Evolutionary conservation across 2,888 invertebrate genomes (phyloP).

Genomic region (Orchestes rusci): DNA sequence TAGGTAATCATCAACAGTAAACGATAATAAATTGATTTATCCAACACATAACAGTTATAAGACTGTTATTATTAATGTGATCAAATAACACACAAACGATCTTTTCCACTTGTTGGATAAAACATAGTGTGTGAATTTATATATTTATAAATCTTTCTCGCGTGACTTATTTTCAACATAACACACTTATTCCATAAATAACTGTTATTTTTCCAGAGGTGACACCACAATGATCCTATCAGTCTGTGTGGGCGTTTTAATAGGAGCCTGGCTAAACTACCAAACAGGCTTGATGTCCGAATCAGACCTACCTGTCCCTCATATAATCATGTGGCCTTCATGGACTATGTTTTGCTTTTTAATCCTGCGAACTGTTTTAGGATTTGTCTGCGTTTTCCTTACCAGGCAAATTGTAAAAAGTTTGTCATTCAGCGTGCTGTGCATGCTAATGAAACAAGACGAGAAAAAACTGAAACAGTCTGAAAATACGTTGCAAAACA

Average conservation of each 20-base stretch:
- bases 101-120: too few species aligned
- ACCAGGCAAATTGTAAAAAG: slow-evolving; percentile 63
- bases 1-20: slow-evolving; percentile 47
- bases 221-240: slow-evolving; percentile 86
- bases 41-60: too few species aligned
- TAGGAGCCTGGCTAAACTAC: slow-evolving; percentile 80
- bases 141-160: too few species aligned
- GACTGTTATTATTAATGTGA: too few species aligned
- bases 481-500: slow-evolving; percentile 58
- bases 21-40: background rate
- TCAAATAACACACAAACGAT: too few species aligned
- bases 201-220: slow-evolving; percentile 59
- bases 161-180: background rate
- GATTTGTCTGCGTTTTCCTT: slow-evolving; percentile 65
- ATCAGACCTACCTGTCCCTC: slow-evolving; percentile 55
- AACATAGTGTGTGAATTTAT: too few species aligned
- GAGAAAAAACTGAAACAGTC: slow-evolving; percentile 58
- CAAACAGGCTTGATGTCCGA: slow-evolving; percentile 65
- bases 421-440: slow-evolving; percentile 60
- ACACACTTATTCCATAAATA: slow-evolving; percentile 1
- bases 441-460: slow-evolving; percentile 62
- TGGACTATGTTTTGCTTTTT: slow-evolving; percentile 61
- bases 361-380: slow-evolving; percentile 64
- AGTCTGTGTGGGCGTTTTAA: slow-evolving; percentile 68
- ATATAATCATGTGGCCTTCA: slow-evolving; percentile 73